A percentile compares a stretch with the other conserved stretches of the same genome.
phyloP scores from a whole-genome alignment of 2,797 vertebrate species.

The Harpagifer antarcticus region DNA sequence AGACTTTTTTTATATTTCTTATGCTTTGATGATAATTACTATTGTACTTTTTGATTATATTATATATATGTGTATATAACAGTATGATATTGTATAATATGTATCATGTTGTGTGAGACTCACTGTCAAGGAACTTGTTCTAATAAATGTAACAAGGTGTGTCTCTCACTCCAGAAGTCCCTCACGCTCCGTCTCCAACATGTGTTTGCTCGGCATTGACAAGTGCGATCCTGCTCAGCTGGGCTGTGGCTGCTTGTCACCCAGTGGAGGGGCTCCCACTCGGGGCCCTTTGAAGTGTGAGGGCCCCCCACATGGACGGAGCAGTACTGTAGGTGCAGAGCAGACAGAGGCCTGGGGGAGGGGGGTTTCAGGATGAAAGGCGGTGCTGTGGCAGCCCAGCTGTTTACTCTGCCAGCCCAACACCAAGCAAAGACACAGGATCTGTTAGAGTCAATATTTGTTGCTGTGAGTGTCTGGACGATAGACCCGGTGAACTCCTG shows the following conservation, averaged over 20 bases:
- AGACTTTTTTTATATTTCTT: no score
- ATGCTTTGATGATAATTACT: no score
- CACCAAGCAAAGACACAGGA: conserved; percentile 49
- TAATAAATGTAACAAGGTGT: no score
- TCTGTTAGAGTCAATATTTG: conserved; percentile 76
- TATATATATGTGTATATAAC: no score
- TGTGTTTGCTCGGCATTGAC: conserved; percentile 75
- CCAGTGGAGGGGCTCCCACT: conserved; percentile 61
- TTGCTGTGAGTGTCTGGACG: conserved; percentile 48
- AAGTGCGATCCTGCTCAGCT: conserved; percentile 77
- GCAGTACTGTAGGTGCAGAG: conserved; percentile 55
- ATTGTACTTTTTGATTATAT: no score
- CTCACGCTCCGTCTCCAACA: conserved; percentile 46
- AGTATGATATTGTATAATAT: no score
- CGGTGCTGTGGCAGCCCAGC: conserved; percentile 73
- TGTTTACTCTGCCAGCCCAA: conserved; percentile 75
- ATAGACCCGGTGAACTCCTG: conserved; percentile 58
- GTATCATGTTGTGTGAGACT: no score
- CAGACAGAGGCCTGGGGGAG: conserved; percentile 48
- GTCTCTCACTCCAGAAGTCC: conserved; percentile 21
- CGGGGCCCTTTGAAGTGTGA: conserved; percentile 79
- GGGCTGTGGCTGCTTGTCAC: conserved; percentile 70
- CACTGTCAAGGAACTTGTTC: no score
- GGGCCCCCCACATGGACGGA: conserved; percentile 70
- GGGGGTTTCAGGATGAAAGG: conserved; percentile 63